Conservation (phyloP, 1,140 invertebrate species). For the Caerostris darwini region DNA sequence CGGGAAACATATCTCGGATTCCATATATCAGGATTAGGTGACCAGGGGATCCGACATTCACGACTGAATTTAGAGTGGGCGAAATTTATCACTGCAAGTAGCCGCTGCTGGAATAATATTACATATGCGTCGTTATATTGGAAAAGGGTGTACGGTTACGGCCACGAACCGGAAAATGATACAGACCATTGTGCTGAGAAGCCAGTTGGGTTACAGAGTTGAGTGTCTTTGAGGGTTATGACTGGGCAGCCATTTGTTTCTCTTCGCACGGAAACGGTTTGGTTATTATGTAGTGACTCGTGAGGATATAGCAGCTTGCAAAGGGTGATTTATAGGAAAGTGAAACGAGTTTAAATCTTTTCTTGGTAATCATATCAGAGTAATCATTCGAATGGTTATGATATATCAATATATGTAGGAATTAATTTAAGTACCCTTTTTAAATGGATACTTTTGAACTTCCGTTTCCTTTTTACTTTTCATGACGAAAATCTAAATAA, state of each 20-base stretch:
- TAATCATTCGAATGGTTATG: no score
- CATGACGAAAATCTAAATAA: no score
- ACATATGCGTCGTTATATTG: slow-evolving; percentile 33
- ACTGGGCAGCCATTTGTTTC: background rate
- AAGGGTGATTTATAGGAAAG: no score
- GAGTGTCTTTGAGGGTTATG: background rate
- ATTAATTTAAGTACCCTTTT: no score
- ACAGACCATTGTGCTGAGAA: background rate
- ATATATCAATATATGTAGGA: no score
- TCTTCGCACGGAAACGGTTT: no score
- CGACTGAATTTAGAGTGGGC: slow-evolving; percentile 42
- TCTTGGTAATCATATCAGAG: no score
- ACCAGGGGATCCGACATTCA: slow-evolving; percentile 38
- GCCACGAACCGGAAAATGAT: background rate
- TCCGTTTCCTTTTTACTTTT: no score
- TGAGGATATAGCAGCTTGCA: no score
- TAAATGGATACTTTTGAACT: no score
- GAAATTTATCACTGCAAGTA: slow-evolving; percentile 23
- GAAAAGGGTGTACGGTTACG: background rate
- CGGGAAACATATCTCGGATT: slow-evolving; percentile 19
- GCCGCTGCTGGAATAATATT: background rate
- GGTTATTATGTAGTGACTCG: no score
- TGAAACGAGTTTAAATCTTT: no score
- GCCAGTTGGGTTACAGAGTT: background rate
- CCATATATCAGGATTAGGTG: slow-evolving; percentile 71